Evolutionary conservation across 2,888 invertebrate species (phyloP), one percentile per base, ranked within the genome.

Genomic region (Drosophila demipolita): DNA sequence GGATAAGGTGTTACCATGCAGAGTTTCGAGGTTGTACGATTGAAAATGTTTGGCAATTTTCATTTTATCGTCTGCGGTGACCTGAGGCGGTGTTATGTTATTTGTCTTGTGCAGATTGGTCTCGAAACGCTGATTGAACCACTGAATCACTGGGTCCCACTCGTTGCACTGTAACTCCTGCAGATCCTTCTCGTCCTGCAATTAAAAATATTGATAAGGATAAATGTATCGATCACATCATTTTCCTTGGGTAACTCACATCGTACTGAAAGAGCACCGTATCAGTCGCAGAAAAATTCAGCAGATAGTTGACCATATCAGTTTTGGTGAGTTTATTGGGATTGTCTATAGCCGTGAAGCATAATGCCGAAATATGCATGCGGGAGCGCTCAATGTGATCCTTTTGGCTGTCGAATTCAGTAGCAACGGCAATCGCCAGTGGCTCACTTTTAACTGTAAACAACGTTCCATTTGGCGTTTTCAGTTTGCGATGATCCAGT

Each of bases 341-440:
- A 94, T 99, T 99, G 92, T 99, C 99, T 73, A 98, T 93, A 35
- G 96, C 96, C 29, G 98, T 98, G 90, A 97, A 98, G 89, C 97
- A 97, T 38, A 99, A 93, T 1, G 97, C 96, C 15, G 98, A 99
- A 96, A 99, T 93, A 93, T 99, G 98, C 99, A 99, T 99, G 45
- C 95, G 94, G 55, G 96, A 95, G 84, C 95, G 96, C 70, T 96
- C 93, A 77, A 99, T 96, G 62, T 94, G 94, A 33, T 97, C 95
- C 75, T 95, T 95, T 92, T 99, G 99, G 8, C 96, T 94, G 86
- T 97, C 96, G 98, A 99, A 99, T 94, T 99, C 99, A 35, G 96
- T 95, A 1, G 99, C 98, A 54, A 99, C 96, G 23, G 98, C 98
- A 71, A 98, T 94, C 2, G 99, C 99, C 59, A 99, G 94, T 0